Evolutionary conservation across 1,140 invertebrate genomes (phyloP).

Genomic region (Procambarus clarkii): DNA sequence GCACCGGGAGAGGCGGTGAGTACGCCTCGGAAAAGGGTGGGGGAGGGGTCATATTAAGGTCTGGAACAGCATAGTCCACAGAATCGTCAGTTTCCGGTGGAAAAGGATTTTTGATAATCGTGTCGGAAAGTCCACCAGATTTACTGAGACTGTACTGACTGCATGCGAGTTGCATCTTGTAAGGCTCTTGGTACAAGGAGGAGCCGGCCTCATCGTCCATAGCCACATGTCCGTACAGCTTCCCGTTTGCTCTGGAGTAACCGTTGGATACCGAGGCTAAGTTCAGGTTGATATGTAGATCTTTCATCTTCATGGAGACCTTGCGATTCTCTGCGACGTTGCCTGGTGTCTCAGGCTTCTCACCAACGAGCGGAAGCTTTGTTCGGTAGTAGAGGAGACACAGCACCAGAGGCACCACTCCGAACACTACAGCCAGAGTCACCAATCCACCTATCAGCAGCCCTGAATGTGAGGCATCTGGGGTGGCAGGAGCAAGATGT

Average conservation of each 20-base stretch:
- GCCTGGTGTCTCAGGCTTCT: conserved; percentile 22
- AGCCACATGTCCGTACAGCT: conserved; percentile 79
- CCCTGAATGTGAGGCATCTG: conserved; percentile 31
- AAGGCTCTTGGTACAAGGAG: conserved; percentile 76
- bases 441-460: conserved; percentile 53
- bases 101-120: conserved; percentile 77
- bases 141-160: conserved; percentile 73
- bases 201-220: conserved; percentile 77
- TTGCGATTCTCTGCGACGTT: conserved; percentile 49
- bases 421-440: conserved; percentile 57
- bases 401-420: conserved; percentile 53
- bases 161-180: conserved; percentile 72
- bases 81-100: conserved; percentile 69
- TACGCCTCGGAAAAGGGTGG: conserved; percentile 81
- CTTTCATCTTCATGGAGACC: conserved; percentile 74
- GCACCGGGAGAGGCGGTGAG: conserved; percentile 72
- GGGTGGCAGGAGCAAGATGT: conserved; percentile 4
- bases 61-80: conserved; percentile 71
- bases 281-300: conserved; percentile 74
- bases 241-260: conserved; percentile 77
- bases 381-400: conserved; percentile 55
- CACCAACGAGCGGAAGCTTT: conserved; percentile 13
- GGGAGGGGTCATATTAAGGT: conserved; percentile 76
- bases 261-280: conserved; percentile 65
- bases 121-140: conserved; percentile 79